A percentile compares a stretch with the other conserved stretches of the same genome.
phyloP scores from a whole-genome alignment of 2,113 vertebrate genomes.

The Psephotus haematonotus region DNA sequence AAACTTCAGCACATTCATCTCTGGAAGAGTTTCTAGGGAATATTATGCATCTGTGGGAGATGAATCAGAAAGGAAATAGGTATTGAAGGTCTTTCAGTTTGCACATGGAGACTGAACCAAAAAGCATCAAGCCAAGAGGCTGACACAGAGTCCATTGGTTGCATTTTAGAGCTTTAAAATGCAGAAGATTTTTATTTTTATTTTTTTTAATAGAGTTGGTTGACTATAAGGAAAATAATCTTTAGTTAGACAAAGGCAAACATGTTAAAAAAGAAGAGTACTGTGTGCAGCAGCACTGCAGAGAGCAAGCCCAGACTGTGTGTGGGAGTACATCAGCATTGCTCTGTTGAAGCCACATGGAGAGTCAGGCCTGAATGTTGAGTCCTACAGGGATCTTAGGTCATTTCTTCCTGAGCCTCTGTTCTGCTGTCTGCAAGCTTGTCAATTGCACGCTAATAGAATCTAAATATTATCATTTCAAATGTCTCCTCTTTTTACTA shows the following conservation, averaged over 20 bases:
- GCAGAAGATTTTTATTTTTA: neutral
- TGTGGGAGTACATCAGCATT: constrained; percentile 6
- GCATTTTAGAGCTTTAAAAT: neutral
- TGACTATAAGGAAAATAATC: neutral
- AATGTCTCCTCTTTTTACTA: neutral
- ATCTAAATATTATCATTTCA: neutral
- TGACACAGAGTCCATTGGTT: neutral
- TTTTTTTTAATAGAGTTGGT: neutral
- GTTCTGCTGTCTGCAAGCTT: neutral
- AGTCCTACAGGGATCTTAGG: neutral
- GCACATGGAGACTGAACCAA: neutral
- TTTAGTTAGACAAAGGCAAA: neutral
- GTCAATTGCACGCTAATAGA: neutral
- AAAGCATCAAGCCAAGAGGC: neutral
- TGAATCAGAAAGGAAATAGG: neutral
- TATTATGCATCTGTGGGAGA: neutral
- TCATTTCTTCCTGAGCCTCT: neutral
- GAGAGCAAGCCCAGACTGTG: neutral
- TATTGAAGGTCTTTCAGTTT: neutral
- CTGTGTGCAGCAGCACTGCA: neutral
- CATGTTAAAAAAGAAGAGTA: neutral
- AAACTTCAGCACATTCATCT: constrained; percentile 27
- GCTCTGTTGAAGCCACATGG: neutral
- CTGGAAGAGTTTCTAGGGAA: neutral
- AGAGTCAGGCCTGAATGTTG: neutral